Evolutionary conservation across 2,888 invertebrate genomes (phyloP).

Genomic region (Chorisops tibialis): DNA sequence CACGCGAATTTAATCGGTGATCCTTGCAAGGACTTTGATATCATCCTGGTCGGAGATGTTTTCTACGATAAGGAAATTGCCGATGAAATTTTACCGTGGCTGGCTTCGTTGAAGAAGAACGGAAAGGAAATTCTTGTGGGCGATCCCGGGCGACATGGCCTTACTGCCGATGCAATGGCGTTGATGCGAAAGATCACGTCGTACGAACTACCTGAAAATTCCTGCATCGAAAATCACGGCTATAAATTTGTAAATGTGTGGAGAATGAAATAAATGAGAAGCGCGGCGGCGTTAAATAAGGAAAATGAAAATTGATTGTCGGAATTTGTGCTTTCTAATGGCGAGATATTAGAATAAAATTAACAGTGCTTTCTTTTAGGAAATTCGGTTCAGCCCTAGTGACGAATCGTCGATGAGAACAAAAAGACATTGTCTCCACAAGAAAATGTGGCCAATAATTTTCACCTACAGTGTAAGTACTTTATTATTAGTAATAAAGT

Average conservation of each 20-base stretch:
- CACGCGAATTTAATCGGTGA: slow-evolving; percentile 53
- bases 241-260: slow-evolving; percentile 56
- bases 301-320: too few relatives aligned
- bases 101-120: slow-evolving; percentile 45
- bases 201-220: slow-evolving; percentile 53
- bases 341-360: too few relatives aligned
- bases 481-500: too few relatives aligned
- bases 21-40: slow-evolving; percentile 52
- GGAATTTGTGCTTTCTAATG: too few relatives aligned
- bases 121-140: slow-evolving; percentile 55
- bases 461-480: too few relatives aligned
- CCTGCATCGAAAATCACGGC: slow-evolving; percentile 57
- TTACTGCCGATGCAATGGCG: slow-evolving; percentile 49
- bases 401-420: too few relatives aligned
- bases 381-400: too few relatives aligned
- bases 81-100: slow-evolving; percentile 56
- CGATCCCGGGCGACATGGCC: slow-evolving; percentile 61
- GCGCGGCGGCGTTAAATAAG: too few relatives aligned
- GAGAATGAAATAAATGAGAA: slow-evolving; percentile 36
- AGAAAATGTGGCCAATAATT: too few relatives aligned
- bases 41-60: slow-evolving; percentile 67
- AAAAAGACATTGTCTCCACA: too few relatives aligned
- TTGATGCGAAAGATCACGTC: slow-evolving; percentile 50
- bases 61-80: slow-evolving; percentile 64
- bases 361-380: too few relatives aligned